Evolutionary conservation across 2,888 invertebrate species (phyloP), one percentile per base, ranked within the genome.

Genomic region (Erebia aethiops): DNA sequence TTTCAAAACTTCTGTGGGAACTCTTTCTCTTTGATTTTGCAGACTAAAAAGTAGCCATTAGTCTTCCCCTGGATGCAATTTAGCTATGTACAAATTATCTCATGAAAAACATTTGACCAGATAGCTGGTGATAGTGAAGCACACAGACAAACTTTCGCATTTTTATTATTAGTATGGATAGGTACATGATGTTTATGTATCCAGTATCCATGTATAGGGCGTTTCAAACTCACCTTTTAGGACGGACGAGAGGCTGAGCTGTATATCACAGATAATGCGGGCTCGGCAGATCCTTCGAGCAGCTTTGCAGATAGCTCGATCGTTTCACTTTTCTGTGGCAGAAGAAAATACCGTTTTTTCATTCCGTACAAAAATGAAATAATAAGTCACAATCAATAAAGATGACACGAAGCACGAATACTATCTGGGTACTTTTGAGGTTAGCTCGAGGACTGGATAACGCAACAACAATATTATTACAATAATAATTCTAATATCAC

Each of bases 231-330:
- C 80, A 93, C 93, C 93, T 93, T 93, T 87, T 91, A 93, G 94
- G 94, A 93, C 93, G 93, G 94, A 93, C 93, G 88, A 91, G 89
- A 92, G 93, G 93, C 93, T 92, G 93, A 92, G 93, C 93, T 92
- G 93, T 92, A 92, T 93, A 94, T 94, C 93, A 93, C 93, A 94
- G 94, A 93, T 93, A 93, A 90, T 90, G 89, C 86, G 91, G 93
- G 91, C 94, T 92, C 90, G 92, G 93, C 92, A 90, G 88, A 92
- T 92, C 92, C 92, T 89, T 83, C 80, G 83, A 89, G 91, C 92
- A 92, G 92, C 91, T 92, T 90, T 84, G 84, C 88, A 90, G 90
- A 88, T 89, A 87, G 90, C 92, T 93, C 92, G 90, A 87, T 84
- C 87, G 87, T 90, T 89, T 87, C 84, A 85, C 84, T 84, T 88